Base-by-base conservation (phyloP, 2,113 vertebrate species). In the Vicugna pacos region DNA sequence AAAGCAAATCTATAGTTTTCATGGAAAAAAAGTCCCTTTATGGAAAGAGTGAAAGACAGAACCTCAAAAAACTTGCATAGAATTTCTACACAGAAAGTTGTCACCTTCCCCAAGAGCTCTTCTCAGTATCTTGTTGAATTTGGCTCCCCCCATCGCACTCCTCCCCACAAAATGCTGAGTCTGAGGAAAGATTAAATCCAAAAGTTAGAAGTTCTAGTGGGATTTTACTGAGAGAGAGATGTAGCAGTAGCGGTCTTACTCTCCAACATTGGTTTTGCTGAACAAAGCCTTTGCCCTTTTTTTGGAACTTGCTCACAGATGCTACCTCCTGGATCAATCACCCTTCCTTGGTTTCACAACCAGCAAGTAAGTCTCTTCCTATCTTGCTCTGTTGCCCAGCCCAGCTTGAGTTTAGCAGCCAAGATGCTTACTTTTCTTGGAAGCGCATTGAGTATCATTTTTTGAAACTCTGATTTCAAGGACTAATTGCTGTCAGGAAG, bases 131-230 rank as follows among this genome's bases (percentile, higher is more conserved):
- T 26, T 92, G 11, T 80, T 73, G 77, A 85, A 32, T 3, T 64
- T 54, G 28, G 8, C 7, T 76, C 3, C 6, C 3, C 3, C 5
- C 30, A 12, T 5, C 2, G 12, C 6, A 7, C n/a, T 13, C 8
- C 7, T 11, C 4, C 5, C 28, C 2, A 12, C 50, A 50, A 38
- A 52, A 32, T 42, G 10, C 26, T 70, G 22, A 70, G 42, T 77
- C 5, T 30, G 62, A 77, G 16, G 26, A 94, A 88, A 96, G 54
- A 60, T n/a, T 67, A 94, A 83, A 76, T 9, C 30, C 24, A 84
- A 58, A 67, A 20, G 2, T 85, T 80, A 84, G 58, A 82, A 90
- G 89, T 69, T 87, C 52, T 22, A 76, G 30, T 4, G 58, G 15
- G 13, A 82, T 28, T 84, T 96, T 75, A 58, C 50, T 81, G 81